Evolutionary conservation across 2,888 invertebrate species (phyloP), one percentile per base, ranked within the genome.

Genomic region (Limnephilus rhombicus): DNA sequence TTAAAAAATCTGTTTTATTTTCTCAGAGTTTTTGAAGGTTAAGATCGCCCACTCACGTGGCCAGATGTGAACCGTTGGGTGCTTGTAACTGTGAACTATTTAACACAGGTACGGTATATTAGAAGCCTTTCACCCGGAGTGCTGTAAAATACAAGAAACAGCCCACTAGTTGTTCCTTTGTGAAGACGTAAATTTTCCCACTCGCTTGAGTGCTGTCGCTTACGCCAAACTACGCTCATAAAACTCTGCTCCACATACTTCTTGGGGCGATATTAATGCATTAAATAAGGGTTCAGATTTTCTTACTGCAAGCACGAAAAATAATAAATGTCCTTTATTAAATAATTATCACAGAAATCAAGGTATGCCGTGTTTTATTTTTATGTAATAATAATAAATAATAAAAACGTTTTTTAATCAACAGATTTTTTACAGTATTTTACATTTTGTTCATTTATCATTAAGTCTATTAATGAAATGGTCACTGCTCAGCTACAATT

Each of bases 61-160:
- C 41, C 89, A 89, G 37, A 89, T 41, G 89, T 89, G 45, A 89
- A 29, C 41, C 81, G n/a, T 87, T 87, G 31, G 31, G 31, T 87
- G 53, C 18, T 68, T 87, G 68, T 87, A 87, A 53, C 87, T 29
- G 18, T 86, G 85, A 82, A 80, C 89, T 89, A 91, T 92, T 92
- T 91, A 92, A 87, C 86, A 91, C 86, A 86, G 92, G 91, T 92
- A 92, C 82, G 31, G 85, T 92, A 87, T 87, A 91, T 86, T 87
- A 91, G 86, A 80, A 85, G 81, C 49, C 85, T 86, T 34, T 91
- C 90, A 83, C 89, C 85, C 82, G 49, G 90, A 92, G 90, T 68
- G 92, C 83, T 93, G 93, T 93, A 93, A 92, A 93, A 91, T 91
- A 91, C 91, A 92, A 93, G 93, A 93, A 93, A 93, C 90, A 82